Evolutionary conservation across 2,888 invertebrate species (phyloP).

Genomic region (Spisula subtruncata): DNA sequence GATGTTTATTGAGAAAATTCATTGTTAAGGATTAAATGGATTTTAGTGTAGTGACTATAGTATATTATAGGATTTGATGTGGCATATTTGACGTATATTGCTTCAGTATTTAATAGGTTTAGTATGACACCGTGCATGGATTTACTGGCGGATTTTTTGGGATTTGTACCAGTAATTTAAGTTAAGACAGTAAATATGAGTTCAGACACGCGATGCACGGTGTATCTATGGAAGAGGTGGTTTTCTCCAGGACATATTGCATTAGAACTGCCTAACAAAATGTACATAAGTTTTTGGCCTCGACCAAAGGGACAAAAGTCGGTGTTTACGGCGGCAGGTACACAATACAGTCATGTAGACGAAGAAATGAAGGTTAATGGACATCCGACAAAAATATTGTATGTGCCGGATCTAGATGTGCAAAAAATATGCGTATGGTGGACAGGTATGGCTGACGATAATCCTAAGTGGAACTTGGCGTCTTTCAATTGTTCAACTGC

Average conservation of each 20-base stretch:
- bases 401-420: neutral
- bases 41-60: too few species aligned
- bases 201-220: neutral
- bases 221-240: conserved; percentile 19
- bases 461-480: neutral
- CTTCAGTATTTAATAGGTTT: too few species aligned
- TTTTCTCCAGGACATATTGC: conserved; percentile 6
- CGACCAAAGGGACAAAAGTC: neutral
- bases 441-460: neutral
- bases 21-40: too few species aligned
- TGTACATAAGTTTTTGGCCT: conserved; percentile 19
- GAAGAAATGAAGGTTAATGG: neutral
- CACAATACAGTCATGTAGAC: neutral
- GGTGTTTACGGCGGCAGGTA: neutral
- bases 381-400: neutral
- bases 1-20: too few species aligned
- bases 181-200: too few species aligned
- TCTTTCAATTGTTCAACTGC: neutral
- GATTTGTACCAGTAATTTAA: too few species aligned
- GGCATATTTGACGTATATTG: too few species aligned
- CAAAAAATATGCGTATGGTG: neutral
- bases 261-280: neutral
- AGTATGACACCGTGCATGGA: too few species aligned
- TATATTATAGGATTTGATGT: too few species aligned
- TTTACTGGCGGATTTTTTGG: too few species aligned